These are phyloP conservation scores for Trichomycterus rosablanca DNA, from an alignment of 2,113 vertebrate genomes.

Conservation along the genomic window DNA sequence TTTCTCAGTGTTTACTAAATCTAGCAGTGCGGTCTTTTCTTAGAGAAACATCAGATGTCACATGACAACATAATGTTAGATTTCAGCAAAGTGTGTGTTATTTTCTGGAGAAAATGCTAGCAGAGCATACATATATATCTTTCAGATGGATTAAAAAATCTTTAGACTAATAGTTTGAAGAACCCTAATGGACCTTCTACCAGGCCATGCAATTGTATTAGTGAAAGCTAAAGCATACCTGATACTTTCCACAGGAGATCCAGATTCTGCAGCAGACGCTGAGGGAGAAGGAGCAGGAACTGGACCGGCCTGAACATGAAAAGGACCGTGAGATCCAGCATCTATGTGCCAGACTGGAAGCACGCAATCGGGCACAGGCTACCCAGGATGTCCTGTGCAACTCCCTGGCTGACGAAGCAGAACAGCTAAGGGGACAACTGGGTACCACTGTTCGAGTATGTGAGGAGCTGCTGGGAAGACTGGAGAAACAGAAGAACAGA, in stretches of 20 bases:
- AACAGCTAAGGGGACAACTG: conserved; percentile 78
- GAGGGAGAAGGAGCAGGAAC: conserved; percentile 71
- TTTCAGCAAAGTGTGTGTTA: too few species aligned
- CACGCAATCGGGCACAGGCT: conserved; percentile 70
- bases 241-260: conserved; percentile 69
- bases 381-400: conserved; percentile 76
- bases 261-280: conserved; percentile 67
- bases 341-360: conserved; percentile 67
- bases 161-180: too few species aligned
- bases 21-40: too few species aligned
- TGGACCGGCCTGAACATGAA: conserved; percentile 68
- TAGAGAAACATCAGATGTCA: too few species aligned
- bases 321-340: conserved; percentile 71
- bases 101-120: too few species aligned
- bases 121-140: too few species aligned
- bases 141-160: too few species aligned
- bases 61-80: too few species aligned
- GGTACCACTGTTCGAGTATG: conserved; percentile 82
- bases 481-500: conserved; percentile 68
- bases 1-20: too few species aligned
- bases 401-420: conserved; percentile 78
- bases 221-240: conserved; percentile 14
- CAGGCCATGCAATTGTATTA: too few species aligned
- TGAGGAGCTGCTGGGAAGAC: conserved; percentile 76
- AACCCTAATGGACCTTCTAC: too few species aligned